A percentile compares a stretch with the other conserved stretches of the same genome.
These are phyloP conservation scores for Pogonognathellus flavescens DNA, from an alignment of 1,140 invertebrate genomes.

Conservation along the genomic window DNA sequence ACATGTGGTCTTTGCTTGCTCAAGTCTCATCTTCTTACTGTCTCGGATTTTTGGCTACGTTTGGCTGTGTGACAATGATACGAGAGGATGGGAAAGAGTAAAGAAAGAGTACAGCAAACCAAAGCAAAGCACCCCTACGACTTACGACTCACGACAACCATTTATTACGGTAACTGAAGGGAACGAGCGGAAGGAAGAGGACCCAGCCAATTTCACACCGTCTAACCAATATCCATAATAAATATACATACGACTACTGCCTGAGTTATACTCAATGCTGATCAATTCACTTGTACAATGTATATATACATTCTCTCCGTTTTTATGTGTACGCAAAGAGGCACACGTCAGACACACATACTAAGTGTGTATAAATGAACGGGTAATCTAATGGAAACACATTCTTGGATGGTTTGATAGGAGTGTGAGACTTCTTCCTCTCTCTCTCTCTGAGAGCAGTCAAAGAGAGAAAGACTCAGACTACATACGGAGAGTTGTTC, in stretches of 20 bases:
- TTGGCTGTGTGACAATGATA: conserved; percentile 24
- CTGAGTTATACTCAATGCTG: neutral
- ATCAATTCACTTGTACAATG: too few relatives aligned
- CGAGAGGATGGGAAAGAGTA: neutral
- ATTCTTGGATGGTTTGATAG: neutral
- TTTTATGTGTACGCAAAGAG: neutral
- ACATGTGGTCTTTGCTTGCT: conserved; percentile 19
- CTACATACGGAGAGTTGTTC: neutral
- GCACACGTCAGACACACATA: conserved; percentile 7
- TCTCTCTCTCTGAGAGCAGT: too few relatives aligned
- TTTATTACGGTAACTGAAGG: conserved; percentile 50
- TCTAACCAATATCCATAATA: conserved; percentile 50
- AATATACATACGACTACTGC: neutral
- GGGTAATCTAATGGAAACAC: conserved; percentile 29
- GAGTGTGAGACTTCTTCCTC: too few relatives aligned
- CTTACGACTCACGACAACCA: conserved; percentile 49
- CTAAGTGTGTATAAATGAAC: conserved; percentile 38
- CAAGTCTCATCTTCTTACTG: conserved; percentile 16
- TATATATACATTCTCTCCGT: neutral
- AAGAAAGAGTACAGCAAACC: conserved; percentile 20
- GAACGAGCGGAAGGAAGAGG: conserved; percentile 45
- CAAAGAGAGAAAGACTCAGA: neutral
- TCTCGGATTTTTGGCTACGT: neutral
- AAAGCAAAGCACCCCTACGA: conserved; percentile 44
- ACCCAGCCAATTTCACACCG: conserved; percentile 47